phyloP scores from a whole-genome alignment of 92 coral and sea anemone genomes.

The Epizoanthus stellaris region DNA sequence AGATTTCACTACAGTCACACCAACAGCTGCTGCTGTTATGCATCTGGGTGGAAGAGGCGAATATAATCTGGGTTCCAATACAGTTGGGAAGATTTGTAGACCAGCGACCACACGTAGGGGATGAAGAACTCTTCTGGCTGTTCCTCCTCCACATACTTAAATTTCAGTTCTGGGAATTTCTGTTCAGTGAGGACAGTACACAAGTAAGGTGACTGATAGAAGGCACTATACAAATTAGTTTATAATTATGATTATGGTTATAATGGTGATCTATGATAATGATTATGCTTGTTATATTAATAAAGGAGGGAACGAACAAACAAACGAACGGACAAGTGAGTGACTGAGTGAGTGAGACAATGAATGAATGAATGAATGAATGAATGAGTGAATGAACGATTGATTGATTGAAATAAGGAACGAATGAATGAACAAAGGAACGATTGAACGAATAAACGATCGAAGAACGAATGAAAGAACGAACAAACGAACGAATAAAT shows the following conservation, averaged over 20 bases:
- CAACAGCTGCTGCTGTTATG: constrained; percentile 37
- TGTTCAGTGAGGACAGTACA: constrained; percentile 26
- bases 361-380: background rate
- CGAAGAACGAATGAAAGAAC: no score
- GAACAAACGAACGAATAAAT: no score
- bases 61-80: constrained; percentile 98
- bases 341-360: no score
- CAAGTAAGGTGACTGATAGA: background rate
- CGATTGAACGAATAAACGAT: background rate
- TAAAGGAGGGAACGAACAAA: no score
- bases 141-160: constrained; percentile 98
- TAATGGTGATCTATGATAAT: no score
- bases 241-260: background rate
- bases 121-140: constrained; percentile 99
- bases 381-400: no score
- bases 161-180: constrained; percentile 97
- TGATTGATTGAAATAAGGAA: no score
- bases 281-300: no score
- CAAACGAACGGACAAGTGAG: no score
- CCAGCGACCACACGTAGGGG: constrained; percentile 98
- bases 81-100: constrained; percentile 88
- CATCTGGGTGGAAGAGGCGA: constrained; percentile 91
- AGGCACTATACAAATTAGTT: background rate
- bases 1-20: background rate
- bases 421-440: no score